Evolutionary conservation across 2,113 vertebrate genomes (phyloP).

Genomic region (Pelusios castaneus): DNA sequence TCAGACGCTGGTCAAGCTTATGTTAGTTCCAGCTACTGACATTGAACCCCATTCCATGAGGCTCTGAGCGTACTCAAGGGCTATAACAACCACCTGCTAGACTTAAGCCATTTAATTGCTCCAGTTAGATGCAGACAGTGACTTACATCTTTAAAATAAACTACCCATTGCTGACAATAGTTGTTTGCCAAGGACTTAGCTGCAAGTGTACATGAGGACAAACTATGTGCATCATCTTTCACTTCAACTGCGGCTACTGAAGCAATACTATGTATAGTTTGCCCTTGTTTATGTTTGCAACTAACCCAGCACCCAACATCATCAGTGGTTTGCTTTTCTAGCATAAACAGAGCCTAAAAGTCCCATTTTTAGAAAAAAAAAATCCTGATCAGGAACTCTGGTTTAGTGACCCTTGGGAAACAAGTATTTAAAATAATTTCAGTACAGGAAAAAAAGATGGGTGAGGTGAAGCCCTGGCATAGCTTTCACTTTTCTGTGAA

Average conservation of each 20-base stretch:
- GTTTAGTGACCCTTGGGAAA: background rate
- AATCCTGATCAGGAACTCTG: background rate
- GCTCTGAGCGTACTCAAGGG: background rate
- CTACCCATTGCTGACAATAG: rapidly evolving
- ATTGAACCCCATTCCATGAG: background rate
- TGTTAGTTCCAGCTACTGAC: background rate
- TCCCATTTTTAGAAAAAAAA: too few relatives aligned
- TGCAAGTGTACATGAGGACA: background rate
- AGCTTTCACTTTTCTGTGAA: background rate
- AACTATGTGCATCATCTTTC: background rate
- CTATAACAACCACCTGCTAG: rapidly evolving
- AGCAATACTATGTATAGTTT: background rate
- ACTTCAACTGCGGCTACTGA: background rate
- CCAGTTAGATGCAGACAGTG: background rate
- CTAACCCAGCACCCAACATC: background rate
- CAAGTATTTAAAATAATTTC: background rate
- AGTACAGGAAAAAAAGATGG: background rate
- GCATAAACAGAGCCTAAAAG: background rate
- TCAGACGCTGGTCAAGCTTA: background rate
- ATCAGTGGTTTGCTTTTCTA: background rate
- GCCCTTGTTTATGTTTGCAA: background rate
- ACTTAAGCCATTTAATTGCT: background rate
- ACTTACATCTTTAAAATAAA: background rate
- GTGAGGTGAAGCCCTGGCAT: background rate
- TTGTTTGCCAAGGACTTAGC: background rate